These are phyloP conservation scores for Poeciliopsis prolifica DNA, from an alignment of 2,113 vertebrate species.

Conservation along the genomic window DNA sequence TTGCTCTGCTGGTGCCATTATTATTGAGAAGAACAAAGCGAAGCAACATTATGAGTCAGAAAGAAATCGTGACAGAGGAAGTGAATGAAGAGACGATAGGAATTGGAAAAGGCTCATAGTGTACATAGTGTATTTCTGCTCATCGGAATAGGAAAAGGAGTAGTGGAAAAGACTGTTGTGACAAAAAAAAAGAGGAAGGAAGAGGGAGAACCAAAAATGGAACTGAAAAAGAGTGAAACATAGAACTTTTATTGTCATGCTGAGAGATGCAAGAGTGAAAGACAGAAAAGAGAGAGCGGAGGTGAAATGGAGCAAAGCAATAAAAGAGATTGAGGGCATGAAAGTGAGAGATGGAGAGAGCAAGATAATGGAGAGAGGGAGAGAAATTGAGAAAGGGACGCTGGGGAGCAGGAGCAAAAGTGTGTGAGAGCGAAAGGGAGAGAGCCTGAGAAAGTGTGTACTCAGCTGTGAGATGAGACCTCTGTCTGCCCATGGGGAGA, in stretches of 20 bases:
- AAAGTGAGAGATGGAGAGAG: constrained; percentile 73
- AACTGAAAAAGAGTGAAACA: constrained; percentile 29
- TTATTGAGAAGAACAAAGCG: constrained; percentile 67
- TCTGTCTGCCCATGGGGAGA: constrained; percentile 74
- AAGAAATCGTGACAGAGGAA: constrained; percentile 17
- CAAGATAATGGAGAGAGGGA: constrained; percentile 75
- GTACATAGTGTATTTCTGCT: constrained; percentile 25
- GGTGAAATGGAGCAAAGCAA: constrained; percentile 72
- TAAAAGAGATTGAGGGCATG: constrained; percentile 74
- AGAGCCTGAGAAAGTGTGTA: constrained; percentile 79
- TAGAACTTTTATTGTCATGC: constrained; percentile 33
- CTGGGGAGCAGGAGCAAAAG: constrained; percentile 73
- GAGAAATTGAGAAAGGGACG: constrained; percentile 76
- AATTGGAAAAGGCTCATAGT: constrained; percentile 9
- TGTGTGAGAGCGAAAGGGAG: constrained; percentile 74
- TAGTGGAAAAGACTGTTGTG: constrained; percentile 32
- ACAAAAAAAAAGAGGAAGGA: constrained; percentile 33
- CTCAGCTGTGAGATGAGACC: constrained; percentile 83
- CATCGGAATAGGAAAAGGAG: constrained; percentile 34
- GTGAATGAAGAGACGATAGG: constrained; percentile 28
- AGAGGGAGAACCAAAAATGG: constrained; percentile 35
- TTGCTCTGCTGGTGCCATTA: constrained; percentile 69
- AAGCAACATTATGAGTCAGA: constrained; percentile 48
- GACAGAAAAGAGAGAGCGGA: constrained; percentile 44
- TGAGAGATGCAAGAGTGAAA: constrained; percentile 36